Base-by-base conservation (phyloP, 2,888 invertebrate genomes). In the Disparrhopalites patrizii region DNA sequence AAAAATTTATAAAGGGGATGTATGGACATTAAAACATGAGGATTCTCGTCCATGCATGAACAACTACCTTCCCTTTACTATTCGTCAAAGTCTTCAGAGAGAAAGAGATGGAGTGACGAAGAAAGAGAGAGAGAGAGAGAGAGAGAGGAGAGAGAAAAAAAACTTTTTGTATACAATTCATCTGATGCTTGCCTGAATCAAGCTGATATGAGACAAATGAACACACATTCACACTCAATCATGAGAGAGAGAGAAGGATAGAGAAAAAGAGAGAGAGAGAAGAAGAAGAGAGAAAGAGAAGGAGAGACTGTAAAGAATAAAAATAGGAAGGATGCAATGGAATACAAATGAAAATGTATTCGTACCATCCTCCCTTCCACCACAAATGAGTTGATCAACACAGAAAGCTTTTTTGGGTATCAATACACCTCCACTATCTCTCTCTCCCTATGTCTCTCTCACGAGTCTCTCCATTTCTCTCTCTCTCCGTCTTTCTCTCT, bases 211-310 rank as follows among this genome's bases (percentile, higher is more conserved):
- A 56, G 56, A 47, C 50, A 47, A 47, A 25, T 47, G 47, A 47
- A 47, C 47, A 47, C 47, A 23, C 47, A 33, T 61, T 61, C 60
- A 61, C 33, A 33, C 43, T 61, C 60, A 61, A 61, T 61, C 60
- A 61, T 61, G 33, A 25, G 25, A 47, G 47, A 23, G 23, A n/a
- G n/a, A 25, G 18, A 8, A 51, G 25, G 20, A 3, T 51, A 4
- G 20, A 51, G 25, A 3, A 4, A 7, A 20, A 43, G 43, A 7
- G 20, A 43, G 20, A 7, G 8, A 51, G 20, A 51, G 51, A 13
- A 51, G n/a, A 13, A 43, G 20, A 7, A 20, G 20, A 36, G 36
- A 43, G 43, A 43, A 20, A 43, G 43, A 43, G 43, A 43, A 20
- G 20, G 43, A 43, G 43, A 52, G 23, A 25, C 28, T 40, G 54